Evolutionary conservation across 2,888 invertebrate genomes (phyloP).

Genomic region (Patella ulyssiponensis): DNA sequence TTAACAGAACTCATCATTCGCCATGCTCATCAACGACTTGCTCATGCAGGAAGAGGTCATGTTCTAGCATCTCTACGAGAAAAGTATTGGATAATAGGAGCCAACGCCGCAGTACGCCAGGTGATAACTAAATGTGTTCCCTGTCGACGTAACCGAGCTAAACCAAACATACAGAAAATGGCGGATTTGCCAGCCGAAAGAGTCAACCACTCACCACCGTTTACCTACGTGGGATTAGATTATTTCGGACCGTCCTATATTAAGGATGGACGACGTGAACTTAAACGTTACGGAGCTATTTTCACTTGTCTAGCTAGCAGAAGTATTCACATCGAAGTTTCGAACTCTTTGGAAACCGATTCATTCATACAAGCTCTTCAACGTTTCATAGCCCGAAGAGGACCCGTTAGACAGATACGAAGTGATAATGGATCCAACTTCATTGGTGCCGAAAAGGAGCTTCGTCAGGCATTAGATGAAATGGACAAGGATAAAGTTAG

Average conservation of each 20-base stretch:
- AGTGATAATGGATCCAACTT: background rate
- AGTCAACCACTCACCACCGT: conserved; percentile 21
- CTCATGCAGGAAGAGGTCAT: background rate
- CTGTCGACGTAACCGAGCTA: background rate
- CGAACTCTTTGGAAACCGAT: conserved; percentile 16
- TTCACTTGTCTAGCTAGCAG: conserved; percentile 28
- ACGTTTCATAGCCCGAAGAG: conserved; percentile 13
- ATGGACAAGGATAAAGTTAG: background rate
- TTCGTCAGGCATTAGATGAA: background rate
- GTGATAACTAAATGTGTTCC: background rate
- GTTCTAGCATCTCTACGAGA: background rate
- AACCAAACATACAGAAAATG: background rate
- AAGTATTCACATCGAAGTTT: conserved; percentile 49
- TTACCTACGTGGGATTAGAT: conserved; percentile 21
- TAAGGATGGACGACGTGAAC: conserved; percentile 12
- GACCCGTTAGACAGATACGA: conserved; percentile 14
- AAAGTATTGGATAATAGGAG: background rate
- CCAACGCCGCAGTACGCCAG: background rate
- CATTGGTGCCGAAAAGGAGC: background rate
- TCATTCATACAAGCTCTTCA: conserved; percentile 17
- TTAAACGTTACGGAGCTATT: conserved; percentile 18
- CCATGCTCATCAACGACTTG: background rate
- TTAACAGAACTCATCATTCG: background rate
- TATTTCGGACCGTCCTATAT: conserved; percentile 25
- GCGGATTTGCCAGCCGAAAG: background rate